Percentiles rank a stretch among this genome's conserved stretches.
These are phyloP conservation scores for Ceratosolen fusciceps DNA, from an alignment of 1,140 invertebrate genomes.

Conservation along the genomic window DNA sequence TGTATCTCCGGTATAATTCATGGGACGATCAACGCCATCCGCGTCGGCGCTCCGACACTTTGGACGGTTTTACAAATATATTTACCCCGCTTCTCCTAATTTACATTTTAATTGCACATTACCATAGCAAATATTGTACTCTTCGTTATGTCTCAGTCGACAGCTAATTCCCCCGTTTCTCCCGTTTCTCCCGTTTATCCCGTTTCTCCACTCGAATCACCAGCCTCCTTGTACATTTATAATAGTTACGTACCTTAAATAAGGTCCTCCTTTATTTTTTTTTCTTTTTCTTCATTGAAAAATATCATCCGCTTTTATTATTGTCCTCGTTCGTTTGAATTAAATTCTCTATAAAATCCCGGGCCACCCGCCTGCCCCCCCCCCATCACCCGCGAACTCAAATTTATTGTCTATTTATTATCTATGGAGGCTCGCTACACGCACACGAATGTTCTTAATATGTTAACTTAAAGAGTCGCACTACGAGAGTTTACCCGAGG, in stretches of 20 bases:
- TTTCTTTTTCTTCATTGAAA: not conserved
- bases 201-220: constrained; percentile 19
- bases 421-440: no score
- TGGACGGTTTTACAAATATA: constrained; percentile 45
- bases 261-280: not conserved
- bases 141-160: constrained; percentile 52
- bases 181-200: no score
- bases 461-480: no score
- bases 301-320: not conserved
- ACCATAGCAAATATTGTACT: constrained; percentile 57
- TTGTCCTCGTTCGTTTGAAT: no score
- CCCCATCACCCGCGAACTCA: no score
- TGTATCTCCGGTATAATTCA: constrained; percentile 34
- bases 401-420: no score
- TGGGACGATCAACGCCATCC: constrained; percentile 24
- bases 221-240: constrained; percentile 31
- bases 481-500: no score
- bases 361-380: no score
- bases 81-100: constrained; percentile 49
- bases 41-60: not conserved
- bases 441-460: no score
- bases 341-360: no score
- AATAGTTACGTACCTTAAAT: not conserved
- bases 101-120: constrained; percentile 64
- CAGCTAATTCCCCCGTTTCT: constrained; percentile 16